Conservation (phyloP, 2,113 vertebrate species). For the Psammodynastes pulverulentus region DNA sequence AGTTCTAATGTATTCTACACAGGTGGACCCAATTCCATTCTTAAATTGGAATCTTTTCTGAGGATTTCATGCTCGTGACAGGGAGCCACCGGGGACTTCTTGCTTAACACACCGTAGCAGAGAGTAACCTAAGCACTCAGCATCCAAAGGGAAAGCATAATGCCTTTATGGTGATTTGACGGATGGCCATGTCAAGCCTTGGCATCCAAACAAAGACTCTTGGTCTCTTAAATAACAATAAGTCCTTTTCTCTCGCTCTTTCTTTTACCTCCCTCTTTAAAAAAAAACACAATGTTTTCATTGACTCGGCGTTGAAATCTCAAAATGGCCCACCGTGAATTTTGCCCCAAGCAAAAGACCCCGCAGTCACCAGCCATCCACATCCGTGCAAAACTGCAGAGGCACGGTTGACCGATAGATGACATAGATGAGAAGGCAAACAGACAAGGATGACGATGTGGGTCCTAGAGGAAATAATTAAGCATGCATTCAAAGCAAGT, state of each 20-base stretch:
- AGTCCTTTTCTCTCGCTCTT: neutral
- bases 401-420: neutral
- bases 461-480: neutral
- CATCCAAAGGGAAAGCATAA: neutral
- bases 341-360: neutral
- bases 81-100: neutral
- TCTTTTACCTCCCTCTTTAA: neutral
- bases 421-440: neutral
- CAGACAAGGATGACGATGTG: neutral
- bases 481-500: neutral
- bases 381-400: neutral
- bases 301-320: neutral
- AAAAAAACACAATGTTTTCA: neutral
- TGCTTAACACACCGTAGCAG: neutral
- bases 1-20: neutral
- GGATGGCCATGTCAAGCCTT: neutral
- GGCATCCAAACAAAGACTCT: neutral
- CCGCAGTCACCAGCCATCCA: neutral
- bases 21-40: neutral
- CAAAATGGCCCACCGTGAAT: neutral
- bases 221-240: neutral
- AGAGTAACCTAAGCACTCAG: neutral
- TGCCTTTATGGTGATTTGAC: neutral
- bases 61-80: neutral
- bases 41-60: neutral